These are phyloP conservation scores for Gastracanthus pulcherrimus DNA, from an alignment of 2,888 invertebrate species.

Conservation along the genomic window DNA sequence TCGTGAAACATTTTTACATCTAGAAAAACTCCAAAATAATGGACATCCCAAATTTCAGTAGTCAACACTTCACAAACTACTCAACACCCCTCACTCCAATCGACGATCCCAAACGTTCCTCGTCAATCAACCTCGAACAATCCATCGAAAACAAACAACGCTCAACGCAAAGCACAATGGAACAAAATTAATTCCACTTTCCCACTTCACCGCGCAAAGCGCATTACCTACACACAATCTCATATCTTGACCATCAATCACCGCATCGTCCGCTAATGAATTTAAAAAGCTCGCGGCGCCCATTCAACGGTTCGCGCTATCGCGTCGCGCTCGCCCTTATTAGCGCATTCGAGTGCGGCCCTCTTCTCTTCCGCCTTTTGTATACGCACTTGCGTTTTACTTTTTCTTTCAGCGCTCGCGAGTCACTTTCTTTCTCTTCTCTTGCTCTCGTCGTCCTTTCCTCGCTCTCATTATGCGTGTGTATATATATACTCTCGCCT, in stretches of 20 bases:
- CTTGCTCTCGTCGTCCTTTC: not conserved
- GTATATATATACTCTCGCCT: not conserved
- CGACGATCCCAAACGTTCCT: not conserved
- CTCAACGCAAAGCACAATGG: not conserved
- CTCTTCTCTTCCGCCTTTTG: not conserved
- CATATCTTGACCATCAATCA: slow-evolving; percentile 22
- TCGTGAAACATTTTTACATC: no score
- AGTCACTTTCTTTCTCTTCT: slow-evolving; percentile 48
- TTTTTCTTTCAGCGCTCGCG: slow-evolving; percentile 35
- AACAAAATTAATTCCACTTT: slow-evolving; percentile 30
- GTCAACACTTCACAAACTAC: not conserved
- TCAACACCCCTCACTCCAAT: not conserved
- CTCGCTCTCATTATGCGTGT: not conserved
- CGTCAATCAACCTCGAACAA: slow-evolving; percentile 3
- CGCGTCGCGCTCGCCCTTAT: slow-evolving; percentile 43
- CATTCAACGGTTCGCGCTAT: not conserved
- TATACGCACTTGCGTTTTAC: slow-evolving; percentile 20
- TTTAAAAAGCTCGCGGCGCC: slow-evolving; percentile 21
- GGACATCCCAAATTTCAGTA: not conserved
- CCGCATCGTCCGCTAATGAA: slow-evolving; percentile 3
- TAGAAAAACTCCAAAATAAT: no score
- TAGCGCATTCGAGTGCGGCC: slow-evolving; percentile 11
- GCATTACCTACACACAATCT: not conserved
- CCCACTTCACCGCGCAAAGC: not conserved
- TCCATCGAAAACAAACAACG: not conserved